Percentiles rank a stretch among this genome's conserved stretches.
These are phyloP conservation scores for Glaucidium brasilianum DNA, from an alignment of 2,113 vertebrate species.

Conservation along the genomic window DNA sequence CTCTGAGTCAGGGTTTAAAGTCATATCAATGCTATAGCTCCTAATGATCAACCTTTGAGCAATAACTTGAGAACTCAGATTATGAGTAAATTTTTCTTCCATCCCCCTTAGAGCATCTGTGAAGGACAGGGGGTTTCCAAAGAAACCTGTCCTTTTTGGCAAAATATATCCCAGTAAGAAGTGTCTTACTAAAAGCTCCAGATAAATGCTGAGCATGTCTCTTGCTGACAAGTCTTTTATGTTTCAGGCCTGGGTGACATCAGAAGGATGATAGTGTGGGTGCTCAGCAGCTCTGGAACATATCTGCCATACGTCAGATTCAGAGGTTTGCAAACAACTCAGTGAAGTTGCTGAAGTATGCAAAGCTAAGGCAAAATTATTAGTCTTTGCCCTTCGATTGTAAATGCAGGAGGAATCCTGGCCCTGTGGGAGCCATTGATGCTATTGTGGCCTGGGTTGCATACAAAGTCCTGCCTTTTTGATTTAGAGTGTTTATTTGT, in stretches of 20 bases:
- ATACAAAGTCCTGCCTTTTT: neutral
- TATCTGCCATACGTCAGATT: neutral
- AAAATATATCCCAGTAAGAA: neutral
- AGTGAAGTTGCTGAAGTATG: neutral
- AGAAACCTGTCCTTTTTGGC: neutral
- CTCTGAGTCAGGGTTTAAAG: neutral
- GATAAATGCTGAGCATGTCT: neutral
- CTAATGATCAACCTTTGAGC: neutral
- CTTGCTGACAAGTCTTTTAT: neutral
- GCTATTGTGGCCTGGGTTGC: neutral
- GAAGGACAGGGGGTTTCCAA: neutral
- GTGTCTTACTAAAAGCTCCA: neutral
- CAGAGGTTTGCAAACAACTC: neutral
- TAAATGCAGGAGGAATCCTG: neutral
- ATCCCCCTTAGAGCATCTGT: neutral
- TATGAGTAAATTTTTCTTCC: neutral
- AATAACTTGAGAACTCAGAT: neutral
- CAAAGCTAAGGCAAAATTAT: neutral
- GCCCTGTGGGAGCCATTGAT: neutral
- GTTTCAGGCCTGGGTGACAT: neutral
- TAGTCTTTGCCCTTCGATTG: neutral
- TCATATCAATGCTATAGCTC: neutral
- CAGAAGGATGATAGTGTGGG: neutral
- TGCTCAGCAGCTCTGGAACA: neutral
- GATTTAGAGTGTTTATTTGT: conserved; percentile 17